Evolutionary conservation across 2,113 vertebrate species (phyloP).

Genomic region (Oryzias woworae): DNA sequence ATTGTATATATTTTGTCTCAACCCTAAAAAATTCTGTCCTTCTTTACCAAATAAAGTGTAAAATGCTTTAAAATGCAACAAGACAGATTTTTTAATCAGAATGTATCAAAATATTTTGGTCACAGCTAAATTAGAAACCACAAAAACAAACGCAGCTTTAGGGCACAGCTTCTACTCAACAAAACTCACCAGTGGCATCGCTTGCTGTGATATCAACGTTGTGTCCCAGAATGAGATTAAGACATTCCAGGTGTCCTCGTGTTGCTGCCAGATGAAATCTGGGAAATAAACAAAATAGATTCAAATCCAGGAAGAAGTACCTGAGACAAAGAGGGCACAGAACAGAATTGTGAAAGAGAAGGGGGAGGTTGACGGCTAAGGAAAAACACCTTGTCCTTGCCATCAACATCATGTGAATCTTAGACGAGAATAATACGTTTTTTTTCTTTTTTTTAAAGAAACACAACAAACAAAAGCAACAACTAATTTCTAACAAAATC

Average conservation of each 20-base stretch:
- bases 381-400: constrained; percentile 31
- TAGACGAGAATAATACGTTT: constrained; percentile 23
- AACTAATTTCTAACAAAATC: not conserved
- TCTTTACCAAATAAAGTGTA: too few relatives aligned
- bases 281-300: constrained; percentile 4
- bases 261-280: constrained; percentile 95
- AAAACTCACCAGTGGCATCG: constrained; percentile 85
- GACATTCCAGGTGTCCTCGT: constrained; percentile 91
- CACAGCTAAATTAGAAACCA: not conserved
- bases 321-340: not conserved
- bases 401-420: constrained; percentile 51
- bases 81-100: not conserved
- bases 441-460: constrained; percentile 11
- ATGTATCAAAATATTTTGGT: not conserved
- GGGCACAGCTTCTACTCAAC: not conserved
- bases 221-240: constrained; percentile 88
- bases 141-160: not conserved
- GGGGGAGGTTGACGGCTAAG: constrained; percentile 35
- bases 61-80: too few relatives aligned
- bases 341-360: constrained; percentile 6
- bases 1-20: too few relatives aligned
- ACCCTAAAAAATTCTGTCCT: too few relatives aligned
- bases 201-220: constrained; percentile 86
- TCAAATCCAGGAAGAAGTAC: not conserved
- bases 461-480: not conserved